These are phyloP conservation scores for Amphipyra tragopoginis DNA, from an alignment of 2,888 invertebrate genomes.

Conservation along the genomic window DNA sequence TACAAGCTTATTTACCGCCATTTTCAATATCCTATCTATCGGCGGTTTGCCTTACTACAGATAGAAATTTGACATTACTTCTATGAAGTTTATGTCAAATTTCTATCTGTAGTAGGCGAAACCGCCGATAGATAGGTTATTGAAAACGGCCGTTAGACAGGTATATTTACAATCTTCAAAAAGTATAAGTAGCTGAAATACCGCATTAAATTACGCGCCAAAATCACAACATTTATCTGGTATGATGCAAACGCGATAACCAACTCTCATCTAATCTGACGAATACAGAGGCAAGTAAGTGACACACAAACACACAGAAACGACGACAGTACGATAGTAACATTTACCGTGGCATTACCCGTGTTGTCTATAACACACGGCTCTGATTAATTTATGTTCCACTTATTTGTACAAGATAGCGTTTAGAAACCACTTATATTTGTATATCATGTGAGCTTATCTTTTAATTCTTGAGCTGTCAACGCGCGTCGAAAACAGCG, in stretches of 20 bases:
- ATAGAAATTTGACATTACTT: too few species aligned
- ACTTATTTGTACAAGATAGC: conserved; percentile 85
- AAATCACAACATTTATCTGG: conserved; percentile 38
- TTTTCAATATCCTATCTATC: too few species aligned
- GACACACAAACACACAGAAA: conserved; percentile 75
- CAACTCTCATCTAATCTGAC: conserved; percentile 58
- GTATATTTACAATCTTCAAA: too few species aligned
- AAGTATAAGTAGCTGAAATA: not conserved
- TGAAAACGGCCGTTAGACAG: too few species aligned
- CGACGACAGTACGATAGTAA: conserved; percentile 79
- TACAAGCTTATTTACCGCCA: too few species aligned
- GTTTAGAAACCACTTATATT: conserved; percentile 83
- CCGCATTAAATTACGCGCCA: conserved; percentile 6
- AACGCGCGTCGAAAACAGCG: conserved; percentile 65
- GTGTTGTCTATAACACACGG: conserved; percentile 83
- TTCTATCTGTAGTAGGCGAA: too few species aligned
- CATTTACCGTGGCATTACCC: conserved; percentile 84
- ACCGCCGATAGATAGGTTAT: too few species aligned
- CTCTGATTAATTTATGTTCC: conserved; percentile 86
- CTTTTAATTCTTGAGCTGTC: conserved; percentile 89
- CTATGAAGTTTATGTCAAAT: too few species aligned
- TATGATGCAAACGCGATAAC: conserved; percentile 48
- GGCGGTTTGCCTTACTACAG: too few species aligned
- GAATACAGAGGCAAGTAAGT: conserved; percentile 77
- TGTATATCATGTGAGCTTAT: conserved; percentile 85